A percentile compares a stretch with the other conserved stretches of the same genome.
Conservation (phyloP, 53 echinoderm and acorn worm genomes). For the Astropecten irregularis region DNA sequence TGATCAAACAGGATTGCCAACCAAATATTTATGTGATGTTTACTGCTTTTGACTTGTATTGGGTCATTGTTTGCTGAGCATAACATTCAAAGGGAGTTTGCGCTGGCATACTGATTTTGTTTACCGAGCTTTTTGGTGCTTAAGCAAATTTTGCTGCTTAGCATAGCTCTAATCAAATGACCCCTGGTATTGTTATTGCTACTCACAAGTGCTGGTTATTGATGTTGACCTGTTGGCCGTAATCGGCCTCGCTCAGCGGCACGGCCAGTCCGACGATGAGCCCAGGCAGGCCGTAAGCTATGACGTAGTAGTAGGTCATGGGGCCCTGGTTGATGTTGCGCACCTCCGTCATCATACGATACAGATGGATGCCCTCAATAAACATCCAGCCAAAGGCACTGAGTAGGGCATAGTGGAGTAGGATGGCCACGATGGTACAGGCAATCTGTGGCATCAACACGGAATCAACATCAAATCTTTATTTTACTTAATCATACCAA, state of each 20-base stretch:
- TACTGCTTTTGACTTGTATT: no score
- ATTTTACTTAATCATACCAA: no score
- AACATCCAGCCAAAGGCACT: constrained; percentile 99
- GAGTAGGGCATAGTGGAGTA: constrained; percentile 87
- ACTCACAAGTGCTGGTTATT: constrained; percentile 96
- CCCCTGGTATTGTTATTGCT: no score
- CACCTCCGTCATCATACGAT: constrained; percentile 99
- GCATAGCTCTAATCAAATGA: no score
- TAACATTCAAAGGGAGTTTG: no score
- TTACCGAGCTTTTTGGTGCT: no score
- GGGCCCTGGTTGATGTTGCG: constrained; percentile 98
- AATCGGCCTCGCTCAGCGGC: constrained; percentile 87
- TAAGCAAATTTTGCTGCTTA: no score
- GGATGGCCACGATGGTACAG: constrained; percentile 91
- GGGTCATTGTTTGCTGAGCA: no score
- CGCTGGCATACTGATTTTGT: no score
- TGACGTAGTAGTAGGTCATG: constrained; percentile 94
- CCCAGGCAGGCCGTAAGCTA: constrained; percentile 84
- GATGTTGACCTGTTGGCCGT: constrained; percentile 80
- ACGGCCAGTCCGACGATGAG: constrained; percentile 94
- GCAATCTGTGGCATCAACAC: constrained; percentile 87
- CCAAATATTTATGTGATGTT: no score
- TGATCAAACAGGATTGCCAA: no score
- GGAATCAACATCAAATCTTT: no score
- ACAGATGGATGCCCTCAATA: constrained; percentile 93